Evolutionary conservation across 2,797 vertebrate genomes (phyloP), one percentile per base, ranked within the genome.

Genomic region (Hybognathus amarus): DNA sequence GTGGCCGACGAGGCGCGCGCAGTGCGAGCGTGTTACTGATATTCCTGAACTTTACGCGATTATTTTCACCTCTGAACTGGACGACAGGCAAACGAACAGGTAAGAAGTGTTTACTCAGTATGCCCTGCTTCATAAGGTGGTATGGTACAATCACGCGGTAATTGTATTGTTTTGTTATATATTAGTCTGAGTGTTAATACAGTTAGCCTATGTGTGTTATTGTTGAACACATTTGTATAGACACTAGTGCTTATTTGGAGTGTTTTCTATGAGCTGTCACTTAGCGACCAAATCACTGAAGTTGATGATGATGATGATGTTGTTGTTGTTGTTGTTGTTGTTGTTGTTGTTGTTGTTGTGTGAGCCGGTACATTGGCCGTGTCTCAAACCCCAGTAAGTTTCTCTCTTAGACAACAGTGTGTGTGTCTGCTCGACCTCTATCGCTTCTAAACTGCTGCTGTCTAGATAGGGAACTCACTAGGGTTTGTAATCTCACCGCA

Each of bases 11-110:
- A 13, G 6, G 22, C 18, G 6, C 3, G 24, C 24, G 52, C 17
- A 45, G 18, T 3, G 1, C 15, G 24, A 15, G 36, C 59, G 38
- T 7, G 15, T 6, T 0, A 24, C 17, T 18, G 38, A 11, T 27
- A 18, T 27, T 64, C 2, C 5, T 33, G 1, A n/a, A 11, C 17
- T 36, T 10, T 2, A 4, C 22, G 27, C 15, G 42, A 52, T 27
- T 64, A 12, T 64, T 24, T 64, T 61, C 1, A 80, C 56, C 2
- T 6, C 5, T 24, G 54, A 63, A 27, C 40, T 24, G 69, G 40
- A 73, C 30, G n/a, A 82, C 30, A 64, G 20, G 63, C 42, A 38
- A 3, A 24, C 30, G 24, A 54, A 80, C 11, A 13, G 80, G 80
- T 74, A 27, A 64, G 80, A 20, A 30, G 56, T 0, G 38, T 36